These are phyloP conservation scores for Metalampra italica DNA, from an alignment of 2,888 invertebrate species.

Conservation along the genomic window DNA sequence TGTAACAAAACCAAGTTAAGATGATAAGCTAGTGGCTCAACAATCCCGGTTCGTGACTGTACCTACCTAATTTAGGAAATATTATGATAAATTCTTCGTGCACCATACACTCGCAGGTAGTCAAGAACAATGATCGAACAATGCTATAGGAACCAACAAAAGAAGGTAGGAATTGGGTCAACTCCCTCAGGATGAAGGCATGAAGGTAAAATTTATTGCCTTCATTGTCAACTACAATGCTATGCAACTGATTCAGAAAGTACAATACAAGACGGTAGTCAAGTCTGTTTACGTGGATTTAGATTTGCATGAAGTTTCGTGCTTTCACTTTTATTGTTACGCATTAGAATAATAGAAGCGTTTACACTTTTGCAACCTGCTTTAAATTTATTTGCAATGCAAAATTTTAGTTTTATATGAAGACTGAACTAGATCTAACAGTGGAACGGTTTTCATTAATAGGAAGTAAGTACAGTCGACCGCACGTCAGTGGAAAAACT, in stretches of 20 bases:
- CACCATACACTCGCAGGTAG: slow-evolving; percentile 36
- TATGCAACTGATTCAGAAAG: slow-evolving; percentile 39
- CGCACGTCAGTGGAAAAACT: too few relatives aligned
- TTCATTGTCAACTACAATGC: slow-evolving; percentile 40
- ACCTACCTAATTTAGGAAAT: too few relatives aligned
- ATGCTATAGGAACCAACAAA: slow-evolving; percentile 29
- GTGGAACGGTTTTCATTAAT: not conserved
- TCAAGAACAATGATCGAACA: slow-evolving; percentile 35
- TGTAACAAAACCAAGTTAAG: too few relatives aligned
- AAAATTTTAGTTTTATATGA: not conserved
- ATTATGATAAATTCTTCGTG: not conserved
- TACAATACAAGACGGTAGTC: slow-evolving; percentile 11
- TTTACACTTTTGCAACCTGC: slow-evolving; percentile 23
- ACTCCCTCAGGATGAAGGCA: slow-evolving; percentile 25
- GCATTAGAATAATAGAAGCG: slow-evolving; percentile 38
- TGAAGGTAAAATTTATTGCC: slow-evolving; percentile 48
- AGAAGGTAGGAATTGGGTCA: slow-evolving; percentile 46
- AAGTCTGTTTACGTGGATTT: slow-evolving; percentile 44
- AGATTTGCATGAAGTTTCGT: slow-evolving; percentile 55
- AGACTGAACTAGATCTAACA: not conserved
- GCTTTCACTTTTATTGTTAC: slow-evolving; percentile 69
- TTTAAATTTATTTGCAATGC: not conserved
- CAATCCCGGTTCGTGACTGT: too few relatives aligned
- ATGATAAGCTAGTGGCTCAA: too few relatives aligned
- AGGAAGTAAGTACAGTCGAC: too few relatives aligned